Conservation (phyloP, 2,888 invertebrate species). For the Cephus nigrinus region DNA sequence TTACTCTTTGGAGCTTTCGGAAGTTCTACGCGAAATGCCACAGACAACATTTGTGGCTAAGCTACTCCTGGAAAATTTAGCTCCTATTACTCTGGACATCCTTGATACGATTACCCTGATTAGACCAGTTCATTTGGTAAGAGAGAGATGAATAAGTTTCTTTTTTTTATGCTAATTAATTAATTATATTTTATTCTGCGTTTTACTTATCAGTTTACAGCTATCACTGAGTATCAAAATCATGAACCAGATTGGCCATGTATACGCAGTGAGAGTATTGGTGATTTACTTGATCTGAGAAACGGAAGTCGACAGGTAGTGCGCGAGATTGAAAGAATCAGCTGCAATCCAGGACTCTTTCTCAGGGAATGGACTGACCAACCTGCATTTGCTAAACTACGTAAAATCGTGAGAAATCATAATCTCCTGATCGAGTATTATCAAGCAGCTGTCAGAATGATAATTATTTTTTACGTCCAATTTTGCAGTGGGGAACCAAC, state of each 20-base stretch:
- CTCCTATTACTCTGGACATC: constrained; percentile 45
- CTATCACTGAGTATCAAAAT: constrained; percentile 59
- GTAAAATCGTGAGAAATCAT: constrained; percentile 38
- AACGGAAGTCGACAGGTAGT: constrained; percentile 62
- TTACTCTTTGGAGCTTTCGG: constrained; percentile 31
- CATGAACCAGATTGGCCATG: constrained; percentile 69
- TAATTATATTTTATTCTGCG: not conserved
- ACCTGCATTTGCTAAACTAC: constrained; percentile 37
- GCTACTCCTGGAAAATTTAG: constrained; percentile 44
- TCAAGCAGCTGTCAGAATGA: not conserved
- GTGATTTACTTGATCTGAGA: constrained; percentile 57
- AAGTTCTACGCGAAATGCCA: constrained; percentile 45
- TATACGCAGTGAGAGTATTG: constrained; percentile 59
- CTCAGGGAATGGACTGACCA: constrained; percentile 67
- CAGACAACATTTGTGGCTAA: constrained; percentile 48
- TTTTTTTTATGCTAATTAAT: not conserved
- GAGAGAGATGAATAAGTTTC: constrained; percentile 8
- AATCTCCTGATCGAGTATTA: constrained; percentile 39
- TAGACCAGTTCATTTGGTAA: constrained; percentile 42
- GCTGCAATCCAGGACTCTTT: constrained; percentile 66
- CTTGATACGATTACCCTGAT: constrained; percentile 45
- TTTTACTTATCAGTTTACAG: not conserved
- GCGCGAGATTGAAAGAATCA: constrained; percentile 65
- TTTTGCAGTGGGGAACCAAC: not conserved
- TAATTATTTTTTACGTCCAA: not conserved